phyloP scores from a whole-genome alignment of 2,113 vertebrate species.

The Synchiropus splendidus region DNA sequence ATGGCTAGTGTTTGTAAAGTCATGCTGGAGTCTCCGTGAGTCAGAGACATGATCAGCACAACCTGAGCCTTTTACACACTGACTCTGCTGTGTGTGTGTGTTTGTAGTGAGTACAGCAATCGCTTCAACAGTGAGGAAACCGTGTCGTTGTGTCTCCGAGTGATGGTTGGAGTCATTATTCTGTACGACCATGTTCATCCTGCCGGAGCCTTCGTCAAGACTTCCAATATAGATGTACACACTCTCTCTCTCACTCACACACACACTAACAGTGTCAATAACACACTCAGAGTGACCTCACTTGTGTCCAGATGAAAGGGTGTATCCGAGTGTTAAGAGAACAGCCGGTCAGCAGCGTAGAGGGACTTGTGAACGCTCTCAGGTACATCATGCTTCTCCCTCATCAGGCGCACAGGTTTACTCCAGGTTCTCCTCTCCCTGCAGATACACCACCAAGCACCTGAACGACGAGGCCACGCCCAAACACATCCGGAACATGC shows the following conservation, averaged over 20 bases:
- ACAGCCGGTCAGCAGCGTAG: slow-evolving; percentile 50
- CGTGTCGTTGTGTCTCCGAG: slow-evolving; percentile 48
- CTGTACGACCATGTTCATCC: slow-evolving; percentile 57
- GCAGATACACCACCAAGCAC: slow-evolving; percentile 98
- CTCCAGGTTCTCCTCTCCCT: neutral
- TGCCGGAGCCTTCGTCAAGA: slow-evolving; percentile 49
- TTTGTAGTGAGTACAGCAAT: slow-evolving; percentile 45
- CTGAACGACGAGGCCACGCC: slow-evolving; percentile 98
- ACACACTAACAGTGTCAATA: neutral
- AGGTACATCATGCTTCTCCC: slow-evolving; percentile 32
- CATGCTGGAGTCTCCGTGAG: slow-evolving; percentile 58
- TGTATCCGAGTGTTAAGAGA: slow-evolving; percentile 54
- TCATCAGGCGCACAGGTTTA: neutral
- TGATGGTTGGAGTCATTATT: slow-evolving; percentile 58
- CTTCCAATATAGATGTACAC: slow-evolving; percentile 46
- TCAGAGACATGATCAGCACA: slow-evolving; percentile 16
- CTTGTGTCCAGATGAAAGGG: slow-evolving; percentile 42
- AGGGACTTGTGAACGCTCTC: slow-evolving; percentile 53
- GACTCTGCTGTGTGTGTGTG: slow-evolving; percentile 9
- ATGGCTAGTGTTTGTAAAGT: slow-evolving; percentile 56
- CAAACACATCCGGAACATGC: slow-evolving; percentile 94
- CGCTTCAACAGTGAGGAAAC: slow-evolving; percentile 52
- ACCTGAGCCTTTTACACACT: neutral
- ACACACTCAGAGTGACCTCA: neutral
- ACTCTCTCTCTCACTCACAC: neutral